Evolutionary conservation across 2,113 vertebrate species (phyloP).

Genomic region (Ctenomys sociabilis): DNA sequence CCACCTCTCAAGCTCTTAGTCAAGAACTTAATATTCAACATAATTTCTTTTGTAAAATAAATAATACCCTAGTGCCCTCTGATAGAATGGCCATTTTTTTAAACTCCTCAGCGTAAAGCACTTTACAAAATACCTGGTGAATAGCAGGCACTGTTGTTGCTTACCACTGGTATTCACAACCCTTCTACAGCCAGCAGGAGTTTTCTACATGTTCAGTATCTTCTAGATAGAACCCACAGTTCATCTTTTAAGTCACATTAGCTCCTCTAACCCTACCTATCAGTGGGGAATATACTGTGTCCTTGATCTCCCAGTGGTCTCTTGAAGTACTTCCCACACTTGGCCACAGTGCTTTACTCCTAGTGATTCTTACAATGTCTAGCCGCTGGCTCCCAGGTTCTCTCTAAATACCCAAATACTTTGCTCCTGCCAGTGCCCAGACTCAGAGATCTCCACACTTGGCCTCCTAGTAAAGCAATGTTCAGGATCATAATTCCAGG

Average conservation of each 20-base stretch:
- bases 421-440: neutral
- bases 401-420: neutral
- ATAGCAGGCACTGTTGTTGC: neutral
- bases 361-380: neutral
- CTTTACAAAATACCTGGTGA: neutral
- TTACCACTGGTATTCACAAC: neutral
- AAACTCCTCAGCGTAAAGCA: neutral
- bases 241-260: neutral
- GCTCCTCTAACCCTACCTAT: neutral
- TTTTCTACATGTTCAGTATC: neutral
- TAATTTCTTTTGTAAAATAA: neutral
- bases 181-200: neutral
- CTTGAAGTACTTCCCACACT: neutral
- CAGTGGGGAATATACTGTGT: neutral
- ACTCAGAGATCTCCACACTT: neutral
- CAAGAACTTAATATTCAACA: constrained; percentile 4
- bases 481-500: neutral
- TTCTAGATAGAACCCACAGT: neutral
- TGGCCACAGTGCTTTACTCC: neutral
- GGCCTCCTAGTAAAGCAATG: neutral
- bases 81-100: too few relatives aligned
- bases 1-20: neutral
- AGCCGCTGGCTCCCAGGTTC: neutral
- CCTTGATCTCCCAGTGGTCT: neutral
- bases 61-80: neutral